These are phyloP conservation scores for Oceanodroma tethys DNA, from an alignment of 2,113 vertebrate species.

Conservation along the genomic window DNA sequence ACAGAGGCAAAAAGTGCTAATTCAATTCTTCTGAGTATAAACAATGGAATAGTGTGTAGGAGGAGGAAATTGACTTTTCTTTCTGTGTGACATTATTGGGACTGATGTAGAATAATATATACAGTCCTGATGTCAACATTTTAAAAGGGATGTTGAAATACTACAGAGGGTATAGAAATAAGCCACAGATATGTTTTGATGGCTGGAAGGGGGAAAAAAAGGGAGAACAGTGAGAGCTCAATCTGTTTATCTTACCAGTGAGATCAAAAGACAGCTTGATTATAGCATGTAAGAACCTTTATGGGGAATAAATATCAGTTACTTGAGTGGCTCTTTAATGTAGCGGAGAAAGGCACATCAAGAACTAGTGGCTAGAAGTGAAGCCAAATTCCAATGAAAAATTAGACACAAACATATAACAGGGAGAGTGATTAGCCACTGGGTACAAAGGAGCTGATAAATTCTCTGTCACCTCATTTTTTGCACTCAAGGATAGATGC, in stretches of 20 bases:
- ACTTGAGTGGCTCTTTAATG: conserved; percentile 43
- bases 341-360: conserved; percentile 31
- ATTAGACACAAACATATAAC: neutral
- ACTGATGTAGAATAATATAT: conserved; percentile 46
- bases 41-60: conserved; percentile 47
- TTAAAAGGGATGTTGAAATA: conserved; percentile 5
- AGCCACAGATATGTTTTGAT: conserved; percentile 40
- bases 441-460: neutral
- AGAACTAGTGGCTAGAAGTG: neutral
- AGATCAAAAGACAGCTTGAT: conserved; percentile 54
- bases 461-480: neutral
- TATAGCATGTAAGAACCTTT: conserved; percentile 34
- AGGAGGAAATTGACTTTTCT: conserved; percentile 44
- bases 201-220: neutral
- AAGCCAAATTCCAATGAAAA: conserved; percentile 12
- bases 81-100: conserved; percentile 43
- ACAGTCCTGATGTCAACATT: conserved; percentile 21
- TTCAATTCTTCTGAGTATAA: conserved; percentile 44
- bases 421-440: neutral
- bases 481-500: neutral
- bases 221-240: conserved; percentile 28
- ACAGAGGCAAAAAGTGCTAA: conserved; percentile 35
- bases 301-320: conserved; percentile 43
- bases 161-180: neutral
- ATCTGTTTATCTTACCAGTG: conserved; percentile 52